These are phyloP conservation scores for Theristicus caerulescens DNA, from an alignment of 2,113 vertebrate species.

Conservation along the genomic window DNA sequence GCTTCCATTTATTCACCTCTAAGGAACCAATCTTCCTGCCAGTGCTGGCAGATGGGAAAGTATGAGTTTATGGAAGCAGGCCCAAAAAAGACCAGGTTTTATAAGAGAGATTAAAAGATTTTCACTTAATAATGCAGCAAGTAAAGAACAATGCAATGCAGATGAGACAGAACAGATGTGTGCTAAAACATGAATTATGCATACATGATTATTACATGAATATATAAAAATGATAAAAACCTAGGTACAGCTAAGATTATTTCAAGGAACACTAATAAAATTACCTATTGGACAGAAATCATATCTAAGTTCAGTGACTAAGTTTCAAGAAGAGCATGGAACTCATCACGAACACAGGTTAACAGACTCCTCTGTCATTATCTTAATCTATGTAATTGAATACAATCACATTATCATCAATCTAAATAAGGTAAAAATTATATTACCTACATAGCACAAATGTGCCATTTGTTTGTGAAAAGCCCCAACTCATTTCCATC, in stretches of 20 bases:
- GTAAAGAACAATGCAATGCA: not conserved
- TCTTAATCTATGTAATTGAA: not conserved
- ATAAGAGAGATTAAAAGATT: not conserved
- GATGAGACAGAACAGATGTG: not conserved
- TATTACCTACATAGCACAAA: not conserved
- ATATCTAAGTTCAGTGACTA: not conserved
- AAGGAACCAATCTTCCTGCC: not conserved
- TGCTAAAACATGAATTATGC: not conserved
- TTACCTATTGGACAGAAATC: not conserved
- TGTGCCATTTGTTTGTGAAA: not conserved
- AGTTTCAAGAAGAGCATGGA: not conserved
- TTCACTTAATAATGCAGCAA: not conserved
- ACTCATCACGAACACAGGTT: not conserved
- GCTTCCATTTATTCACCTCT: slow-evolving; percentile 4
- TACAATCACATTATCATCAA: not conserved
- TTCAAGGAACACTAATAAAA: not conserved
- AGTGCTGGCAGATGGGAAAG: slow-evolving; percentile 2
- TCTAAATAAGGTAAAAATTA: not conserved
- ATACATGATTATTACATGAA: not conserved
- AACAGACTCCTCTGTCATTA: not conserved
- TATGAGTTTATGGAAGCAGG: not conserved
- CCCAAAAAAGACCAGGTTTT: not conserved
- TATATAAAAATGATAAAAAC: not conserved
- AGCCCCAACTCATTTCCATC: not conserved
- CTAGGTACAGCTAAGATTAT: not conserved